Base-by-base conservation (phyloP, 2,113 vertebrate genomes). In the Proterorhinus semilunaris region DNA sequence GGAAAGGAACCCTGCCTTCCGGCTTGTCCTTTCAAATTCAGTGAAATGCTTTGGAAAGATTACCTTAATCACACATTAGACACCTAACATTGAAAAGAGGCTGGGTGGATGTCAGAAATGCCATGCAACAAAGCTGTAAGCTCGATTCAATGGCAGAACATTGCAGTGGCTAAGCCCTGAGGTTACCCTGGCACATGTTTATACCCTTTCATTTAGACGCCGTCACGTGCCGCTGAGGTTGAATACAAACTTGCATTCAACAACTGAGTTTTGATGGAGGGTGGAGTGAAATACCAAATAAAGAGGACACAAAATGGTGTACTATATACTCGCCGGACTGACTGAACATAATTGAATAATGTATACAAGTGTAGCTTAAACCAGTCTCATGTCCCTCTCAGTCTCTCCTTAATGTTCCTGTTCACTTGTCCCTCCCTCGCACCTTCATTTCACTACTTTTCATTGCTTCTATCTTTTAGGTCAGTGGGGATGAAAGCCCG, bases 171-270 rank as follows among this genome's bases (percentile, higher is more conserved):
- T 63, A 43, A 74, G 49, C 50, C 57, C 81, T 69, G 80, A 82
- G 82, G 83, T 84, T 75, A 77, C 72, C 50, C 45, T 79, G 78
- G 62, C 68, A 73, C 62, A 81, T 77, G 80, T 87, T 76, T 83
- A 65, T 76, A 77, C 80, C 76, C 69, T 78, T 74, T 81, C 74
- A 79, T 77, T 81, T 75, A 47, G 46, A 71, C 71, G 50, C 76
- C 77, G 79, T 85, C 78, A 83, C 83, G 82, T 78, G 76, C 66
- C 71, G 73, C 69, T 85, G 69, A 66, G 46, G 69, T 74, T 83
- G 81, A 82, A 75, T 75, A 76, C 76, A 79, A 76, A 16, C 42
- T 69, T 78, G 68, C 68, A 55, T 49, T 72, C 74, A 79, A 68
- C 74, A 79, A 68, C 55, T 76, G 74, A 54, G 79, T 62, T 76